Evolutionary conservation across 2,113 vertebrate genomes (phyloP).

Genomic region (Tachuris rubrigastra): DNA sequence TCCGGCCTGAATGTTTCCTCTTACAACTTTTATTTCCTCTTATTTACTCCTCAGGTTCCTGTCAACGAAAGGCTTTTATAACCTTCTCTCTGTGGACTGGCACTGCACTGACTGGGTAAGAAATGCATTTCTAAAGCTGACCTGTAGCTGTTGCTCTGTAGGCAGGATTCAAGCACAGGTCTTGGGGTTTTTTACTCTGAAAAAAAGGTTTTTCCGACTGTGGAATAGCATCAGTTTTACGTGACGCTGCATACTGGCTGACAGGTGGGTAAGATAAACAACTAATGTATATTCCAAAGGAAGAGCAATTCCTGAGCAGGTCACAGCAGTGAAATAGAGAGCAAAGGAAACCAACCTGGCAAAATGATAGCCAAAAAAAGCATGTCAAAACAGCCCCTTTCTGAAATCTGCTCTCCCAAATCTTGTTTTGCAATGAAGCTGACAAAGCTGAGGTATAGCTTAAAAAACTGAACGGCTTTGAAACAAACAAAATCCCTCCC

Average conservation of each 20-base stretch:
- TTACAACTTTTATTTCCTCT: constrained; percentile 62
- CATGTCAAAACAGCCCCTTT: background rate
- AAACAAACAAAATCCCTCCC: background rate
- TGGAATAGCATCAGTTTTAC: background rate
- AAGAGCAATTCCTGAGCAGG: background rate
- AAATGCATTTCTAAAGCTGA: constrained; percentile 28
- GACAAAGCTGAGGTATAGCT: background rate
- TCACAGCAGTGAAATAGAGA: background rate
- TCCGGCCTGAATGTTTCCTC: constrained; percentile 12
- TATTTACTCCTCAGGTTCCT: constrained; percentile 65
- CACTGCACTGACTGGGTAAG: background rate
- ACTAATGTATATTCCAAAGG: background rate
- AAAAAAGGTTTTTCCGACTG: background rate
- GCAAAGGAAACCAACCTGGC: background rate
- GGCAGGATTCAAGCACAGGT: background rate
- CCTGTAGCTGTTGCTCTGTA: constrained; percentile 56
- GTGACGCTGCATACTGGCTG: background rate
- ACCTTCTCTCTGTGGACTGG: background rate
- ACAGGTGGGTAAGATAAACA: constrained; percentile 20
- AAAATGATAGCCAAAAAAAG: background rate
- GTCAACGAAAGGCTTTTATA: constrained; percentile 45
- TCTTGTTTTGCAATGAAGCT: background rate
- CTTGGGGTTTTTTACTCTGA: background rate
- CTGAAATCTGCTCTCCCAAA: background rate
- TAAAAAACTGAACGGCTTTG: background rate